phyloP scores from a whole-genome alignment of 2,797 vertebrate species.

The Emys orbicularis region DNA sequence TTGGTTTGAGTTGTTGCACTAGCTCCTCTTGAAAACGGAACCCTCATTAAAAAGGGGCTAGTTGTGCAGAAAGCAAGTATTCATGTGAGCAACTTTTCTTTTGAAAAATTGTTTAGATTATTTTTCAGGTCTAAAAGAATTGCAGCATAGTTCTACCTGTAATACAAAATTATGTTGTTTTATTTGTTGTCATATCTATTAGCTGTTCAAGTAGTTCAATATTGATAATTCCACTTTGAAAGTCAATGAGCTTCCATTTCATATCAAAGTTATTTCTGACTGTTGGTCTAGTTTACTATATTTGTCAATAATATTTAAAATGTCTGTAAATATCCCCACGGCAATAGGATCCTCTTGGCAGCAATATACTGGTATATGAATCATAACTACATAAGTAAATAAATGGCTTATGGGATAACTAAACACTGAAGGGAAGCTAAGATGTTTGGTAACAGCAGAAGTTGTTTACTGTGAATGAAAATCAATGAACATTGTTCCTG shows the following conservation, averaged over 20 bases:
- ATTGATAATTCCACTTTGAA: neutral
- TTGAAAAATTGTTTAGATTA: neutral
- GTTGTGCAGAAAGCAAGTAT: conserved; percentile 8
- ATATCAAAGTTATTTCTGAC: conserved; percentile 2
- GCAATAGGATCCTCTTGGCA: conserved; percentile 55
- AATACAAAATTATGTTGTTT: neutral
- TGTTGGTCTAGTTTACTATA: conserved; percentile 20
- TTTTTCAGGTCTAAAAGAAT: neutral
- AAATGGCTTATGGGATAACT: conserved; percentile 30
- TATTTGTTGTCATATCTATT: neutral
- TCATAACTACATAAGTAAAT: conserved; percentile 37
- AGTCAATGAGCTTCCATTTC: conserved; percentile 25
- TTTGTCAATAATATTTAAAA: conserved; percentile 51
- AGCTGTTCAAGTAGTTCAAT: neutral
- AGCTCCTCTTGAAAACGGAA: neutral
- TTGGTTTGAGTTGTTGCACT: neutral
- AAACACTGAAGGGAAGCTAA: conserved; percentile 7
- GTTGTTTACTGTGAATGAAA: neutral
- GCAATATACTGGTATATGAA: conserved; percentile 26
- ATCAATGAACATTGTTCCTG: neutral
- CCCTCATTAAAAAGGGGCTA: neutral
- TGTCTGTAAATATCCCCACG: conserved; percentile 51
- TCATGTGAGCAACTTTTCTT: neutral
- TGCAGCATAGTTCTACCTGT: neutral
- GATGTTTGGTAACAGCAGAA: conserved; percentile 19